These are phyloP conservation scores for Poecilus cupreus DNA, from an alignment of 2,888 invertebrate species.

Conservation along the genomic window DNA sequence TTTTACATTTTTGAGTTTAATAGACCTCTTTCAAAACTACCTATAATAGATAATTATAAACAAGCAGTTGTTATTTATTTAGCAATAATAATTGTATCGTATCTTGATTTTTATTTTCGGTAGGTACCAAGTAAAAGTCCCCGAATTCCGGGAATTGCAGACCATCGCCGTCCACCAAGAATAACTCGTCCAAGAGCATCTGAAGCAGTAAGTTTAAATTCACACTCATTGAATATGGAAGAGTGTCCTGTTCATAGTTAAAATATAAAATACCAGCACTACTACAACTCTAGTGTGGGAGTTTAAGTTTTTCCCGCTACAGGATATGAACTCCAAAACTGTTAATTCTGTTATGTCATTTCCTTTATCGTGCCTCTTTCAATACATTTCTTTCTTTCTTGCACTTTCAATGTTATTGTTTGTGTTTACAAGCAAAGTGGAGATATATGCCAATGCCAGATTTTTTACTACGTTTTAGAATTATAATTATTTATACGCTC, in stretches of 20 bases:
- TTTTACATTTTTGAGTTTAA: conserved; percentile 24
- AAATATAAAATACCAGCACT: background rate
- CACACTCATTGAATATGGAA: no score
- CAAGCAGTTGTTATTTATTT: background rate
- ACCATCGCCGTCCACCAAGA: conserved; percentile 49
- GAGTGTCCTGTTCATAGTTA: background rate
- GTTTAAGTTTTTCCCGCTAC: background rate
- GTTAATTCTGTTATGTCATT: background rate
- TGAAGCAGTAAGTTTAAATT: conserved; percentile 50
- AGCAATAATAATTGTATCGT: background rate
- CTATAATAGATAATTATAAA: background rate
- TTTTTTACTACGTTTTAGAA: conserved; percentile 7
- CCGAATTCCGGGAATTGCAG: conserved; percentile 35
- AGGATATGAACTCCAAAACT: background rate
- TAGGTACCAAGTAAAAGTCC: conserved; percentile 52
- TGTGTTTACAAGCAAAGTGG: conserved; percentile 24
- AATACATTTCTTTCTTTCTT: background rate
- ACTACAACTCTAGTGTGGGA: background rate
- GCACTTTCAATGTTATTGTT: conserved; percentile 25
- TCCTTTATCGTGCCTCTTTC: background rate
- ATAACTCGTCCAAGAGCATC: conserved; percentile 45
- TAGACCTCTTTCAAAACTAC: background rate
- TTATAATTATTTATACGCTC: background rate
- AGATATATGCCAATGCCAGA: conserved; percentile 45
- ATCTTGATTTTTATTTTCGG: background rate